These are phyloP conservation scores for Micropoecilia bifurca DNA, from an alignment of 2,797 vertebrate species.

Conservation along the genomic window DNA sequence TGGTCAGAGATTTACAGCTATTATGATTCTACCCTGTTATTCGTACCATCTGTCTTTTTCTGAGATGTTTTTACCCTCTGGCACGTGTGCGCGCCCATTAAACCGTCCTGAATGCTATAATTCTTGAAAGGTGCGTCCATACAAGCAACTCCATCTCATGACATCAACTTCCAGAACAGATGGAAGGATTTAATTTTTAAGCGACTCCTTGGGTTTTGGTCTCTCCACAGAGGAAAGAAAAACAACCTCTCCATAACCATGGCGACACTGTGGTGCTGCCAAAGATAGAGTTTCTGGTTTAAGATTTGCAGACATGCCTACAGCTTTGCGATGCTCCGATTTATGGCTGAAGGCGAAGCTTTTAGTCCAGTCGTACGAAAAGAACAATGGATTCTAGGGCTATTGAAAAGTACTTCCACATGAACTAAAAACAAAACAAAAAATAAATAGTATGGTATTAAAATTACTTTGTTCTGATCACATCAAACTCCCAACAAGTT, in stretches of 20 bases:
- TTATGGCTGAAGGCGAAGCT: neutral
- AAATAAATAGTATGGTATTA: neutral
- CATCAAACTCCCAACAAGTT: neutral
- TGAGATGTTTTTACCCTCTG: slow-evolving; percentile 3
- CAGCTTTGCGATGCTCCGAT: slow-evolving; percentile 2
- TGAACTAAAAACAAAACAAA: neutral
- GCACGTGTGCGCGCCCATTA: slow-evolving; percentile 23
- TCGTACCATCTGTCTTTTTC: slow-evolving; percentile 17
- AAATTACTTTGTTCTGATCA: neutral
- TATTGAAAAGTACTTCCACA: neutral
- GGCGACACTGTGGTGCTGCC: neutral
- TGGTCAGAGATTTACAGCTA: slow-evolving; percentile 15
- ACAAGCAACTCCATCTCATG: slow-evolving; percentile 28
- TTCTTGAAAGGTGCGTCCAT: slow-evolving; percentile 22
- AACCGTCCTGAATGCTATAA: slow-evolving; percentile 26
- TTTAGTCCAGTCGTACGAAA: neutral
- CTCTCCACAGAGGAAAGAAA: slow-evolving; percentile 18
- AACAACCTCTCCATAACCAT: slow-evolving; percentile 11
- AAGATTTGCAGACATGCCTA: slow-evolving; percentile 2
- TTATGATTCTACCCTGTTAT: slow-evolving; percentile 16
- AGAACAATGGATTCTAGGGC: slow-evolving; percentile 2
- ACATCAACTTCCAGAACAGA: slow-evolving; percentile 8
- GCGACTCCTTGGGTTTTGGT: slow-evolving; percentile 35
- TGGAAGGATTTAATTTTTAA: slow-evolving; percentile 16
- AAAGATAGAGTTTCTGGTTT: slow-evolving; percentile 4